Evolutionary conservation across 53 echinoderm and acorn worm genomes (phyloP), one percentile per base, ranked within the genome.

Genomic region (Paelopatides confundens): DNA sequence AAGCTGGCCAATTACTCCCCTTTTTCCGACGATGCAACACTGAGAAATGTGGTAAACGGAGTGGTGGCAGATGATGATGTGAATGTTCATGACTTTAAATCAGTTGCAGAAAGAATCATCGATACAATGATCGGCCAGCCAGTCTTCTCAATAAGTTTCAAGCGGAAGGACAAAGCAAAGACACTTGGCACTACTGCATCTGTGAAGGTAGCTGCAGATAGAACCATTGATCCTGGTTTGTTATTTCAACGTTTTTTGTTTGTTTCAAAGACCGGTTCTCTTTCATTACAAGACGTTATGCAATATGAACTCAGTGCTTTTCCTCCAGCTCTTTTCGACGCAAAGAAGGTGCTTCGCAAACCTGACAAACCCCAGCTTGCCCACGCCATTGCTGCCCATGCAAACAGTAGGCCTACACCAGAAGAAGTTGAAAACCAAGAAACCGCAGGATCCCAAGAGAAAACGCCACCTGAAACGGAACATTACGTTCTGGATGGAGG

Each of bases 401-500:
- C n/a, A n/a, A n/a, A n/a, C n/a, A n/a, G n/a, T n/a, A n/a, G n/a
- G n/a, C n/a, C n/a, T n/a, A n/a, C n/a, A n/a, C n/a, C n/a, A n/a
- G n/a, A n/a, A n/a, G n/a, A n/a, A n/a, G n/a, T n/a, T n/a, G n/a
- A n/a, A n/a, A n/a, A n/a, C n/a, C 85, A 46, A 78, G 74, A 69
- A 31, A 17, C 88, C 27, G 40, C 54, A 29, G 31, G 53, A 62
- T 37, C 32, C 23, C 85, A 77, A 31, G 54, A 63, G 50, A n/a
- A 43, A 0, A 43, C 43, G 11, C 8, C 43, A 11, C 18, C 79
- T 17, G 21, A 23, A 6, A n/a, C 23, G 17, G 58, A 18, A 21
- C 17, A 21, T 18, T 54, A 54, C 18, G 90, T 74, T 18, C 31
- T 90, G 50, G 85, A 85, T 74, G 90, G 90, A 8, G 90, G 90